phyloP scores from a whole-genome alignment of 1,140 invertebrate species.

The Brachionus calyciflorus region DNA sequence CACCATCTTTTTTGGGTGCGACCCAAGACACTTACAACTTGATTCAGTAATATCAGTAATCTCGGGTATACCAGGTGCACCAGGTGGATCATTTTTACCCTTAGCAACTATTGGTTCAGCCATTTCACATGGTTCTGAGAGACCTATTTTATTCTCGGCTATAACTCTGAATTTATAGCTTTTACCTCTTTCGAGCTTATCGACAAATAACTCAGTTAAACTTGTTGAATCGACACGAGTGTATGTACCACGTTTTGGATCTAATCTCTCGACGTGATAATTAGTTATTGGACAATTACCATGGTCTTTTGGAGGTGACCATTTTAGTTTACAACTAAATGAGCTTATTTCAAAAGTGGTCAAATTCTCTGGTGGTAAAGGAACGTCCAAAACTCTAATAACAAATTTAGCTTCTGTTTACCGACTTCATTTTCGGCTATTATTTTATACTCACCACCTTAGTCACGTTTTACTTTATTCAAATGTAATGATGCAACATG shows the following conservation, averaged over 20 bases:
- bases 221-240: constrained; percentile 46
- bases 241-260: constrained; percentile 50
- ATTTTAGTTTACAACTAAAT: constrained; percentile 70
- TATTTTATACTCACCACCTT: constrained; percentile 54
- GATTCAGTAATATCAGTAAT: constrained; percentile 83
- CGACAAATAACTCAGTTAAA: constrained; percentile 64
- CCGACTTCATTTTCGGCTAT: constrained; percentile 58
- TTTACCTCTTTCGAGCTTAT: constrained; percentile 83
- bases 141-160: constrained; percentile 92
- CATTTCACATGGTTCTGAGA: constrained; percentile 80
- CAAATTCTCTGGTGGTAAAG: constrained; percentile 70
- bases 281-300: constrained; percentile 65
- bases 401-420: constrained; percentile 56
- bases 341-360: constrained; percentile 69
- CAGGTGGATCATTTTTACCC: constrained; percentile 74
- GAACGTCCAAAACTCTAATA: constrained; percentile 66
- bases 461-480: constrained; percentile 51
- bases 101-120: constrained; percentile 78
- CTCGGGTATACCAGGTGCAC: constrained; percentile 78
- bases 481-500: constrained; percentile 54
- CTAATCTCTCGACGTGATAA: constrained; percentile 59
- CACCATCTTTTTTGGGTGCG: constrained; percentile 83
- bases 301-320: constrained; percentile 71
- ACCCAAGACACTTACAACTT: constrained; percentile 85
- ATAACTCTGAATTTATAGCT: constrained; percentile 94